Conservation (phyloP, 2,888 invertebrate species). For the Pasiphila rectangulata region DNA sequence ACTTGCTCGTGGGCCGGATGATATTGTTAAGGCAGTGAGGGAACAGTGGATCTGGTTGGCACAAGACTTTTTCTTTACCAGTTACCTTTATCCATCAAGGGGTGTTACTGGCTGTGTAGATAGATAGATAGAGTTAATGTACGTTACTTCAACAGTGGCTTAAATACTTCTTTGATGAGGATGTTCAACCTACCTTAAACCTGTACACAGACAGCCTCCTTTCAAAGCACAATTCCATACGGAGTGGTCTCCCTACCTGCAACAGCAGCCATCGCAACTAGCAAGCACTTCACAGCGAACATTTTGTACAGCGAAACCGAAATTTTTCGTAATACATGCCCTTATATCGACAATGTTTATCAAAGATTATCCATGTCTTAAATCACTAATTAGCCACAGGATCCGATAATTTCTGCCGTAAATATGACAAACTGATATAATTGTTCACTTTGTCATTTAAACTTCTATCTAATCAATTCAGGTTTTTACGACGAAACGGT, state of each 20-base stretch:
- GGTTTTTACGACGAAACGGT: background rate
- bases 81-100: too few species aligned
- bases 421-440: constrained; percentile 34
- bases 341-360: constrained; percentile 58
- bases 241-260: constrained; percentile 54
- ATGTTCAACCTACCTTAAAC: too few species aligned
- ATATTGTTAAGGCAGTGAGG: too few species aligned
- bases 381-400: constrained; percentile 35
- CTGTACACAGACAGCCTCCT: too few species aligned
- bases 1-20: too few species aligned
- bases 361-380: constrained; percentile 37
- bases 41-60: too few species aligned
- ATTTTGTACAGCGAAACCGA: constrained; percentile 45
- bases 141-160: too few species aligned
- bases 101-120: too few species aligned
- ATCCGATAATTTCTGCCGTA: constrained; percentile 31
- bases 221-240: too few species aligned
- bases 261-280: constrained; percentile 53
- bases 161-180: too few species aligned
- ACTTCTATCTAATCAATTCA: background rate
- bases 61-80: too few species aligned
- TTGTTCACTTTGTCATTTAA: background rate
- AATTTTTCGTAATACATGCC: constrained; percentile 18
- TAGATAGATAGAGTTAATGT: too few species aligned
- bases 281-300: constrained; percentile 50